phyloP scores from a whole-genome alignment of 2,797 vertebrate species.

The Xerus rutilus region DNA sequence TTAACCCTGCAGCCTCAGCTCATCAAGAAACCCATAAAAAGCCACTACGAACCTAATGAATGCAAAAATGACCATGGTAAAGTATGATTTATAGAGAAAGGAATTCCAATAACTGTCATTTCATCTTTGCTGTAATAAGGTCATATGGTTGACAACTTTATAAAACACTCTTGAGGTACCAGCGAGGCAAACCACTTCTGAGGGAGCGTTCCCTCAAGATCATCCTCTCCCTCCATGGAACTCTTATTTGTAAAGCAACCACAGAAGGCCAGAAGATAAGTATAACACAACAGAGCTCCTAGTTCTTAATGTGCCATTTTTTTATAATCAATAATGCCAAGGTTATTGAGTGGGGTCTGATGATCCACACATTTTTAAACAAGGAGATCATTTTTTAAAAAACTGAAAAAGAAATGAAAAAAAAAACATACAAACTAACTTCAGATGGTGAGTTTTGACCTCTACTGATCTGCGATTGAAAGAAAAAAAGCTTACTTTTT shows the following conservation, averaged over 20 bases:
- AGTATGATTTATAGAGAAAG: slow-evolving; percentile 86
- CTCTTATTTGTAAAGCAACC: slow-evolving; percentile 69
- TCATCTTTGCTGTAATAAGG: slow-evolving; percentile 84
- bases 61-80: slow-evolving; percentile 78
- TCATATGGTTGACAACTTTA: slow-evolving; percentile 77
- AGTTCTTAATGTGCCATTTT: slow-evolving; percentile 79
- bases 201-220: slow-evolving; percentile 62
- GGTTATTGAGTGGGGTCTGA: slow-evolving; percentile 88
- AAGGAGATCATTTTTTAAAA: slow-evolving; percentile 77
- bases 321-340: slow-evolving; percentile 83
- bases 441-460: slow-evolving; percentile 89
- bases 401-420: slow-evolving; percentile 14
- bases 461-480: slow-evolving; percentile 84
- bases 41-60: slow-evolving; percentile 83
- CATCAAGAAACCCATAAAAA: slow-evolving; percentile 85
- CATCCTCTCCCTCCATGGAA: background rate
- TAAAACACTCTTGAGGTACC: slow-evolving; percentile 80
- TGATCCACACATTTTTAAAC: slow-evolving; percentile 86
- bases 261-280: slow-evolving; percentile 64
- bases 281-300: slow-evolving; percentile 76
- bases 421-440: slow-evolving; percentile 87
- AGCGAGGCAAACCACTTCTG: slow-evolving; percentile 67
- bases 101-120: slow-evolving; percentile 84
- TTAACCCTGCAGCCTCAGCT: slow-evolving; percentile 84
- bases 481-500: slow-evolving; percentile 84